Base-by-base conservation (phyloP, 2,113 vertebrate species). In the Myotis brandtii region DNA sequence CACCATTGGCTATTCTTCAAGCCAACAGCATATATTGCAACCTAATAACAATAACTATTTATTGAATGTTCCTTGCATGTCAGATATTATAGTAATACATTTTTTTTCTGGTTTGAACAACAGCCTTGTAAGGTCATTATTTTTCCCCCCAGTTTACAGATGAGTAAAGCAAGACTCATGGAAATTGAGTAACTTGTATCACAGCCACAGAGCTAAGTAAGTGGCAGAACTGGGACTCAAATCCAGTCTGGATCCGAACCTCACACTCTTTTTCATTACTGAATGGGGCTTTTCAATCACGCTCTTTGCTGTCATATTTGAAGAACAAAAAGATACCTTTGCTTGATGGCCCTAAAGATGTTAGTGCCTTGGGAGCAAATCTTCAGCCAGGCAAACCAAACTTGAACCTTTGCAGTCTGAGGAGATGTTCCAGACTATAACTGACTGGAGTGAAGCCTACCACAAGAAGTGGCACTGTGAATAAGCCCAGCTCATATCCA, bases 71-170 rank as follows among this genome's bases (percentile, higher is more conserved):
- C 14, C 76, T 96, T 62, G 18, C 2, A 6, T 48, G 59, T 89
- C 87, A 93, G 94, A 52, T 70, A 67, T 46, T 56, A 13, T 56
- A 87, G 62, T 54, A 48, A 88, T 80, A 56, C 9, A 59, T 75
- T 88, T 77, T 40, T 43, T 94, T 76, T 32, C 32, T 93, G 30
- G 14, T 67, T 48, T 34, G 12, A 43, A 32, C 4, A 69, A 62
- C 2, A 40, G 70, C 52, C 56, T 92, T 81, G 50, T 48, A 91
- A 88, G 48, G 69, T 89, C 83, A 77, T 86, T 81, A 82, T 43
- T 43, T 69, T 86, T 48, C 40, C 94, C 96, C 75, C 69, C 37
- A 27, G 82, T 95, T 91, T 79, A 52, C 4, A 43, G 46, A 30
- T 46, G 56, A 83, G 43, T 37, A 20, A 77, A 54, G 9, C 32